Percentiles rank a stretch among this genome's conserved stretches.
phyloP scores from a whole-genome alignment of 2,797 vertebrate genomes.

The Acrossocheilus fasciatus region DNA sequence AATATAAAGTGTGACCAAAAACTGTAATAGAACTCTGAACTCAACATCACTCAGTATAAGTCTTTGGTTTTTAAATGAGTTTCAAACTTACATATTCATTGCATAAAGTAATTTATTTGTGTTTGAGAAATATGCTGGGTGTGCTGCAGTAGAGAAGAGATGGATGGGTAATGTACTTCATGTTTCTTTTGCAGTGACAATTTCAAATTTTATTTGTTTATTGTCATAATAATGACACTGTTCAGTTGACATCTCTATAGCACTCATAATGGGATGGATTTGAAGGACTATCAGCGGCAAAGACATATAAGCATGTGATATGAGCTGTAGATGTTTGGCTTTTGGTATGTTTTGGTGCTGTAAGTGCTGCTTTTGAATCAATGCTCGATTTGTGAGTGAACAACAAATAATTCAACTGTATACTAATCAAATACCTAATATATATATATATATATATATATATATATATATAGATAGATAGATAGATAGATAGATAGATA shows the following conservation, averaged over 20 bases:
- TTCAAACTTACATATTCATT: neutral
- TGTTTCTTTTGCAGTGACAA: neutral
- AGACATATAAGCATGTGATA: neutral
- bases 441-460: neutral
- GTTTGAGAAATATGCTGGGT: neutral
- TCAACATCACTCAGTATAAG: neutral
- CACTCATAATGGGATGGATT: neutral
- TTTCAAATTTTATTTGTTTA: conserved; percentile 2
- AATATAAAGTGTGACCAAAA: too few relatives aligned
- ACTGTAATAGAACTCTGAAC: neutral
- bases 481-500: too few relatives aligned
- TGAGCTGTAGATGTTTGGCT: neutral
- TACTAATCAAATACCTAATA: neutral
- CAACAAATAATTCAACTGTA: neutral
- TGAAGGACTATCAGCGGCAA: neutral
- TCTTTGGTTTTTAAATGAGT: neutral
- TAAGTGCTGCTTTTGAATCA: neutral
- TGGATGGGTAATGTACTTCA: neutral
- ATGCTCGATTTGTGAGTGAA: neutral
- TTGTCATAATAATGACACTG: neutral
- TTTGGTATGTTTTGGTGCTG: neutral
- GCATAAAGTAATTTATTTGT: neutral
- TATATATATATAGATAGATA: too few relatives aligned
- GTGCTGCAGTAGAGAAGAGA: neutral
- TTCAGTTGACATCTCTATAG: neutral